These are phyloP conservation scores for Macropodus opercularis DNA, from an alignment of 2,797 vertebrate genomes.

Conservation along the genomic window DNA sequence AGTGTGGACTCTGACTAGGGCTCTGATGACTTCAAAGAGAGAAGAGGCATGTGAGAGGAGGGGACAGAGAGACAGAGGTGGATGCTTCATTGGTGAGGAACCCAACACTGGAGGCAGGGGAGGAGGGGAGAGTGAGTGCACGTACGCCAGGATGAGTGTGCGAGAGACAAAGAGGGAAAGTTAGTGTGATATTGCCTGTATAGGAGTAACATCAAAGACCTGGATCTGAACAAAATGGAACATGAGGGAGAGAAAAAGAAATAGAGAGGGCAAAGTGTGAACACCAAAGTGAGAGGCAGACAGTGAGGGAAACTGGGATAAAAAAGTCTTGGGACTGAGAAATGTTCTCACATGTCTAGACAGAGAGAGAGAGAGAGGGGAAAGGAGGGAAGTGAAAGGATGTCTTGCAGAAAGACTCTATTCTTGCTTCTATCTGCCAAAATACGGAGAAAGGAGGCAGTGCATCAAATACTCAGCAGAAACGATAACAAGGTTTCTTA, in stretches of 20 bases:
- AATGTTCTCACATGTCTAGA: constrained; percentile 49
- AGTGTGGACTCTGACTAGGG: constrained; percentile 55
- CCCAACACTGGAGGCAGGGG: constrained; percentile 1
- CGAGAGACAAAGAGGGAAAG: constrained; percentile 63
- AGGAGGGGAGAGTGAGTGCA: constrained; percentile 30
- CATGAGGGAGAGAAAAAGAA: constrained; percentile 39
- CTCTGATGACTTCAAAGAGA: constrained; percentile 78
- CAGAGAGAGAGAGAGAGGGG: constrained; percentile 14
- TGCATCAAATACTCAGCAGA: constrained; percentile 40
- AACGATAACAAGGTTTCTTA: constrained; percentile 44
- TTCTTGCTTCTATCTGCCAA: constrained; percentile 37
- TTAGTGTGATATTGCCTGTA: constrained; percentile 56
- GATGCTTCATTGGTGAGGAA: constrained; percentile 49
- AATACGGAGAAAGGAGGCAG: constrained; percentile 39
- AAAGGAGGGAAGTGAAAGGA: constrained; percentile 23
- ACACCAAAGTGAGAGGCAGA: constrained; percentile 44
- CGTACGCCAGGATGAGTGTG: constrained; percentile 37
- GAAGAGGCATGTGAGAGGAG: constrained; percentile 64
- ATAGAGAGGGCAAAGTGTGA: constrained; percentile 57
- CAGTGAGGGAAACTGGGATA: constrained; percentile 44
- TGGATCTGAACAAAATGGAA: constrained; percentile 66
- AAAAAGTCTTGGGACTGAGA: constrained; percentile 45
- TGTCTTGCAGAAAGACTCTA: constrained; percentile 38
- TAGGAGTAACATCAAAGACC: constrained; percentile 72
- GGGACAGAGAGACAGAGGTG: constrained; percentile 56